Base-by-base conservation (phyloP, 2,113 vertebrate species). In the Vicugna pacos region DNA sequence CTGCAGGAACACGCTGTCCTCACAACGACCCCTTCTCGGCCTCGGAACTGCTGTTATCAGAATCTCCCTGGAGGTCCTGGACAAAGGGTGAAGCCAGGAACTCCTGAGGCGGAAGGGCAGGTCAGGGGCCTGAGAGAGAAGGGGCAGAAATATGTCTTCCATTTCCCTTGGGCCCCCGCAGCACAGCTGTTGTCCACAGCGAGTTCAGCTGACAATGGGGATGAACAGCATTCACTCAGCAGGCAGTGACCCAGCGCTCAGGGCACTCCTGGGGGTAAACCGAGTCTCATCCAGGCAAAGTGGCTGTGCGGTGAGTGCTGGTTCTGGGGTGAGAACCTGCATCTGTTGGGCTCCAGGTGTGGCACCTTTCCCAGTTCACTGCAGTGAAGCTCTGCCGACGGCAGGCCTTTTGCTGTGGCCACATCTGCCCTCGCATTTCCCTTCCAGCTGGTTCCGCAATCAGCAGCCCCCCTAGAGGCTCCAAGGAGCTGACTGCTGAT, bases 1-100 rank as follows among this genome's bases (percentile, higher is more conserved):
- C 62, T 46, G 14, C 38, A 62, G 87, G 89, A 85, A 96, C 94
- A 64, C 1, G 0, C 20, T 91, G 96, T 97, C 92, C 95, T 69
- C 87, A 4, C 0, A 0, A 42, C 11, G 2, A 82, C 69, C 91
- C 81, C 89, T 67, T 52, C 83, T 64, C 20, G 1, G 32, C 46
- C 87, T 38, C 54, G 1, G 79, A 62, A 24, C 50, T 38, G 38
- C 62, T 42, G 20, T 82, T 70, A 87, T 76, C 92, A 62, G 26
- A 17, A 2, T 50, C 17, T 7, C 79, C 14, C 28, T 6, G 13
- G 26, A 90, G 60, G 96, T 60, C 58, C 64, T 22, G 93, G 77
- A 93, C 73, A 70, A 64, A 82, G 69, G 89, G 85, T 72, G 77
- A 94, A 62, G 28, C 48, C 20, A 24, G 70, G 93, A 54, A 35